Conservation (phyloP, 37 sponge, comb jelly and placozoan genomes). For the Aplysina aerophoba region DNA sequence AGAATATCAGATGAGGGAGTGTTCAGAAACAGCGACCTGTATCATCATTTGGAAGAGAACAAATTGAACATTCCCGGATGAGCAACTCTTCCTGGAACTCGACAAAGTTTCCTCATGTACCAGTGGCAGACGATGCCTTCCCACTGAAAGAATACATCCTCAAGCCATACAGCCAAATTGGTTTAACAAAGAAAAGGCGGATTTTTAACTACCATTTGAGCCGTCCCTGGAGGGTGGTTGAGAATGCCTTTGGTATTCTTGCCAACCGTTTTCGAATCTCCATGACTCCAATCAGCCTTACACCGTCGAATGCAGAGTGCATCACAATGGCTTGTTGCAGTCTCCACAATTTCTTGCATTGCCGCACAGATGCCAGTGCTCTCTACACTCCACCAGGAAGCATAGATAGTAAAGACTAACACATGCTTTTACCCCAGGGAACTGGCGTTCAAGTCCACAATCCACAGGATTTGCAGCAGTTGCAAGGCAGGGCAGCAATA, state of each 20-base stretch:
- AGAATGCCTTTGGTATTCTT: neutral
- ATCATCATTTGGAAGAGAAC: conserved; percentile 22
- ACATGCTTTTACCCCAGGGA: no score
- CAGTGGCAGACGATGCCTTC: conserved; percentile 70
- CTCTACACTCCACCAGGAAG: no score
- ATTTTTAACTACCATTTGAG: conserved; percentile 65
- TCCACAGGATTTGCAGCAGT: no score
- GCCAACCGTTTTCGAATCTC: neutral
- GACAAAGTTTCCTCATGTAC: conserved; percentile 41
- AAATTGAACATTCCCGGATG: conserved; percentile 39
- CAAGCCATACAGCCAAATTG: conserved; percentile 43
- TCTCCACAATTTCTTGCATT: neutral
- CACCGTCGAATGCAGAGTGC: neutral
- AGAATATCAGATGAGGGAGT: conserved; percentile 59
- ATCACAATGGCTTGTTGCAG: neutral
- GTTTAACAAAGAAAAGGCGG: neutral
- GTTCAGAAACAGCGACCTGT: conserved; percentile 25
- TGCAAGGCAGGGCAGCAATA: no score
- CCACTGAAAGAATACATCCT: conserved; percentile 33
- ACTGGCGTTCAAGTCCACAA: no score
- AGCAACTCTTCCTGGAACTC: conserved; percentile 3
- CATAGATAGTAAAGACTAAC: no score
- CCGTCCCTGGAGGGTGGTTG: no score
- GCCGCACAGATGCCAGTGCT: no score
- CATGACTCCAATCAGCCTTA: neutral